These are phyloP conservation scores for Felis catus DNA, from an alignment of 2,113 vertebrate genomes.

Conservation along the genomic window DNA sequence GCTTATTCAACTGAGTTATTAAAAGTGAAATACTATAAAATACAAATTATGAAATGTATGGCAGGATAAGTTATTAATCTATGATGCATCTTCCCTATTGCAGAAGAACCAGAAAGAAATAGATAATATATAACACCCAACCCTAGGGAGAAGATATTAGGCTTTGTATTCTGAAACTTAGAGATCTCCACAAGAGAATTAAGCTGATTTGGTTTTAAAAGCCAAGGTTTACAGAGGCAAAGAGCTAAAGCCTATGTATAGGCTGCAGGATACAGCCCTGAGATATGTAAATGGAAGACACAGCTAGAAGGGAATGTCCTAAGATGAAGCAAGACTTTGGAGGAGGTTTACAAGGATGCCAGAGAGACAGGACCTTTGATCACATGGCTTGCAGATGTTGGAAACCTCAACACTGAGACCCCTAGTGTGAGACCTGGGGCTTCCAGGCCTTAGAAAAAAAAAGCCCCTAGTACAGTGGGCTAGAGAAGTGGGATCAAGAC, in stretches of 20 bases:
- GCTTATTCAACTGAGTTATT: neutral
- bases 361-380: neutral
- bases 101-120: neutral
- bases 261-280: neutral
- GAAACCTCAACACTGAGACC: neutral
- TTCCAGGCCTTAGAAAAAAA: neutral
- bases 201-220: neutral
- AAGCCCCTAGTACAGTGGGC: neutral
- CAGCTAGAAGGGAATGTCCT: neutral
- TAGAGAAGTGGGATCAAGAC: neutral
- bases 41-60: neutral
- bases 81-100: neutral
- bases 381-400: too few relatives aligned
- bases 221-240: neutral
- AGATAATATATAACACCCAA: neutral
- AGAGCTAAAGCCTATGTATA: neutral
- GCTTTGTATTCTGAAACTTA: neutral
- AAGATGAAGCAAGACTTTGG: neutral
- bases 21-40: neutral
- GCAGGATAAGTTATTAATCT: neutral
- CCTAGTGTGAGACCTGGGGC: fast-evolving
- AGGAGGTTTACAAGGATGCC: neutral
- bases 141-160: neutral
- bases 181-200: neutral
- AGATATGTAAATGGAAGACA: neutral